A percentile compares a stretch with the other conserved stretches of the same genome.
Evolutionary conservation across 2,888 invertebrate genomes (phyloP).

Genomic region (Phania funesta): DNA sequence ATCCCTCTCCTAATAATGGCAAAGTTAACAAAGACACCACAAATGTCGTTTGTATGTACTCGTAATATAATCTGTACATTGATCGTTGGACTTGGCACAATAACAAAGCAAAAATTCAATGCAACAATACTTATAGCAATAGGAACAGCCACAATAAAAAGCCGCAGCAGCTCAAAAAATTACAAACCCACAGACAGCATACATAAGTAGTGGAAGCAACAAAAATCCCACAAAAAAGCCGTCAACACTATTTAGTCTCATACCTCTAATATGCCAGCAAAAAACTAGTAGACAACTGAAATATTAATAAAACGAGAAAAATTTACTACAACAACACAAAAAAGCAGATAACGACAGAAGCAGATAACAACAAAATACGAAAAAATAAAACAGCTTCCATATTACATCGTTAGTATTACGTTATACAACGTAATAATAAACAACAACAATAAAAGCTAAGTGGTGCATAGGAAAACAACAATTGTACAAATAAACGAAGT

Average conservation of each 20-base stretch:
- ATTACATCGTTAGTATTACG: constrained; percentile 65
- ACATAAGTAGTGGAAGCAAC: constrained; percentile 31
- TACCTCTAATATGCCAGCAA: background rate
- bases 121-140: constrained; percentile 33
- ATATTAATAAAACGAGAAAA: constrained; percentile 18
- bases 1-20: background rate
- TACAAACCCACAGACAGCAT: constrained; percentile 18
- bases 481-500: background rate
- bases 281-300: constrained; percentile 34
- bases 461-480: constrained; percentile 40
- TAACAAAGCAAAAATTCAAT: constrained; percentile 68
- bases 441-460: background rate
- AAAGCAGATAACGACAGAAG: background rate
- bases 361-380: constrained; percentile 8
- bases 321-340: too few relatives aligned
- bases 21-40: constrained; percentile 50
- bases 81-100: constrained; percentile 78
- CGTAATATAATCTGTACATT: constrained; percentile 69
- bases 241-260: constrained; percentile 2
- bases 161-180: constrained; percentile 30
- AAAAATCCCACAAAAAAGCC: constrained; percentile 12
- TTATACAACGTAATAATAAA: constrained; percentile 59
- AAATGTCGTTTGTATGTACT: constrained; percentile 58
- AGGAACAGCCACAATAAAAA: constrained; percentile 26
- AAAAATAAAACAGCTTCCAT: constrained; percentile 19